Evolutionary conservation across 2,113 vertebrate genomes (phyloP).

Genomic region (Leptodactylus fuscus): DNA sequence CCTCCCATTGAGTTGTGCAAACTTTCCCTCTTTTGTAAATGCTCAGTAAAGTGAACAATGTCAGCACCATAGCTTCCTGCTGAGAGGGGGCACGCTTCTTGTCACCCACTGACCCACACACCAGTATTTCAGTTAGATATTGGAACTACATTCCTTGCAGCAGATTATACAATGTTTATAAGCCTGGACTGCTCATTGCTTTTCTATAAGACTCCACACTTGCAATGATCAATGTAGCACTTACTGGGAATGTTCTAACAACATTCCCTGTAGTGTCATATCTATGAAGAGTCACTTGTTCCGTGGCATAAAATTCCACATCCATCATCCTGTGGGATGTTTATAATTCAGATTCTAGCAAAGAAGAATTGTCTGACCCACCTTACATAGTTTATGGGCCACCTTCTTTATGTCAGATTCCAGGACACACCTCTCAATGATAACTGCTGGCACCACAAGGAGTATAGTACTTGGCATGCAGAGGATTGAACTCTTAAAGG

Average conservation of each 20-base stretch:
- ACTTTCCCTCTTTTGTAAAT: neutral
- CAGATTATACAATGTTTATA: neutral
- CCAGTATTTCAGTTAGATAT: neutral
- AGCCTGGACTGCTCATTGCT: too few relatives aligned
- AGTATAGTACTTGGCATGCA: too few relatives aligned
- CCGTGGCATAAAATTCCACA: conserved; percentile 14
- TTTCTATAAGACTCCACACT: neutral
- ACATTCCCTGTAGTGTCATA: conserved; percentile 21
- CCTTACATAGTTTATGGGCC: neutral
- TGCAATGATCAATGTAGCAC: neutral
- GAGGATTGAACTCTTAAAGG: too few relatives aligned
- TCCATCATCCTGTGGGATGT: conserved; percentile 6
- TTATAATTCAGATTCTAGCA: conserved; percentile 4
- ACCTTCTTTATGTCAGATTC: neutral
- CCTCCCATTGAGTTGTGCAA: neutral
- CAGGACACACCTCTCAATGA: neutral
- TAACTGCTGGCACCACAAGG: neutral
- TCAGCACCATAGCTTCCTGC: neutral
- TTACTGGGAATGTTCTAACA: neutral
- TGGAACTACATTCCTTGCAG: neutral
- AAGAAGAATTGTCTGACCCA: conserved; percentile 1
- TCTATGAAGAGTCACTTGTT: conserved; percentile 26
- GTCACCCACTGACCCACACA: too few relatives aligned
- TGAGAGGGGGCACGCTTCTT: neutral
- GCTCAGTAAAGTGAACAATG: neutral